Evolutionary conservation across 2,888 invertebrate species (phyloP).

Genomic region (Lymantria dispar): DNA sequence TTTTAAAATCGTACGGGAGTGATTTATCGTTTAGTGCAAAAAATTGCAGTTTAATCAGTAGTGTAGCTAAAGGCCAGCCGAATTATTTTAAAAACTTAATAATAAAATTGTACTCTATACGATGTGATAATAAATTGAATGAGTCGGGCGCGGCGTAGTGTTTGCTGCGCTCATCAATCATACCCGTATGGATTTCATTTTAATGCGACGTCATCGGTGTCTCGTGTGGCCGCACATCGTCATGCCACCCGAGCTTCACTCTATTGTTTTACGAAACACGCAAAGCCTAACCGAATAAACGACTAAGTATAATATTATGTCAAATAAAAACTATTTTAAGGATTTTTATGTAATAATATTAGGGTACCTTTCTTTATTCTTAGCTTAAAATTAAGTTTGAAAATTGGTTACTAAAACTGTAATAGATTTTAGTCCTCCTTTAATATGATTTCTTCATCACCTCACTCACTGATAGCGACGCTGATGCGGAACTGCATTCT

Average conservation of each 20-base stretch:
- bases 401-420: too few relatives aligned
- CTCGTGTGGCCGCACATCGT: constrained; percentile 63
- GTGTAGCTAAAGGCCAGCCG: constrained; percentile 16
- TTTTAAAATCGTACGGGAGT: too few relatives aligned
- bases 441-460: too few relatives aligned
- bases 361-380: neutral
- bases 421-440: too few relatives aligned
- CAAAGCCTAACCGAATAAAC: constrained; percentile 27
- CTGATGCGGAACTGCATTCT: too few relatives aligned
- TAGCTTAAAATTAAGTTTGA: too few relatives aligned
- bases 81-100: constrained; percentile 24
- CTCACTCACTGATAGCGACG: too few relatives aligned
- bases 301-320: constrained; percentile 13
- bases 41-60: too few relatives aligned
- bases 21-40: too few relatives aligned
- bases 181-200: constrained; percentile 77
- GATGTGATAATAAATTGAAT: constrained; percentile 69
- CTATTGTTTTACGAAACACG: constrained; percentile 48
- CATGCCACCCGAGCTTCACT: constrained; percentile 38
- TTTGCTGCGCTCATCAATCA: constrained; percentile 79
- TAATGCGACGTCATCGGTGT: constrained; percentile 79
- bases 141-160: constrained; percentile 64
- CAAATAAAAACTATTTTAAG: too few relatives aligned
- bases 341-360: too few relatives aligned
- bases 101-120: constrained; percentile 40